Evolutionary conservation across 2,888 invertebrate species (phyloP), one percentile per base, ranked within the genome.

Genomic region (Coelinius sp.): DNA sequence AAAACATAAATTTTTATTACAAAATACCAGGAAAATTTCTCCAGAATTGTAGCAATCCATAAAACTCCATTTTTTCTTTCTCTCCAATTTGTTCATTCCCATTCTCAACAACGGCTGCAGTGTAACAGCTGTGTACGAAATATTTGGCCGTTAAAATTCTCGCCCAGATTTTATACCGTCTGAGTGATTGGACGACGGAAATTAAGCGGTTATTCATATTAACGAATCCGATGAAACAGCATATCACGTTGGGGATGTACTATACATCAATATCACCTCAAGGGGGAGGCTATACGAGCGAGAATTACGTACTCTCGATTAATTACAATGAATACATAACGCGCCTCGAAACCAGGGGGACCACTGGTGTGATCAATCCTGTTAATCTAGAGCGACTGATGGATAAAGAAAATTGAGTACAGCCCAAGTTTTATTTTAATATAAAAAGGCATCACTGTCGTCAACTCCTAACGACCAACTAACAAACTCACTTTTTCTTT

Each of bases 191-290:
- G 71, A 14, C 31, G n/a, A 22, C 44, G 70, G 72, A 75, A 76
- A 78, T 79, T 75, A 78, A 75, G 76, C 56, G 59, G 66, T 59
- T 71, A 71, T 66, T 44, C 65, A 56, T 22, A 56, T 44, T 68
- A 65, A 68, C 27, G 67, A 35, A 65, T 59, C 14, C 25, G 24
- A 22, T 41, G 63, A 59, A 59, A 59, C 31, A 35, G 31, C 59
- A 35, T 59, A 17, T 31, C 59, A 14, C 20, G 59, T 31, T 38
- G 17, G 17, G 10, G 5, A 14, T 41, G 38, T 12, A 65, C 46
- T 66, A 73, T 53, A 59, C 49, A 53, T 62, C 20, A 25, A 24
- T 12, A 49, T 52, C 49, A 52, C 59, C 31, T 38, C 41, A 14
- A 44, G 35, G 41, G 31, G 10, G 63, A 62, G n/a, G 41, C 35